Conservation (phyloP, 2,888 invertebrate species). For the Thereva unica region DNA sequence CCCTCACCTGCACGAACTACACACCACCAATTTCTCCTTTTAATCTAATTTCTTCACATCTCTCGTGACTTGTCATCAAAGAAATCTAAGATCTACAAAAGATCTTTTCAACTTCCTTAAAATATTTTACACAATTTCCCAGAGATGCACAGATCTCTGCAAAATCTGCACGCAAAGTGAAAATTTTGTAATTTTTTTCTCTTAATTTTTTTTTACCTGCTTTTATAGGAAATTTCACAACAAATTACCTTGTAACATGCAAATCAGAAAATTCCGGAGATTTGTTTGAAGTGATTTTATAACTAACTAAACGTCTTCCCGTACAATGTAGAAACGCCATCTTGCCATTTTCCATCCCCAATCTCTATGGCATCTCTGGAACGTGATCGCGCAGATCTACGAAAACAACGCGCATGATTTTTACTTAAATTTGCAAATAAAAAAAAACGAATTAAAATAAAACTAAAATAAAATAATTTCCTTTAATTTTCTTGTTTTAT, state of each 20-base stretch:
- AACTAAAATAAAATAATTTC: not conserved
- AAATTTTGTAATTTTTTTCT: conserved; percentile 9
- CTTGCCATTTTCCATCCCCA: conserved; percentile 22
- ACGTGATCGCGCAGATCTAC: conserved; percentile 29
- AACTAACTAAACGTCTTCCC: not conserved
- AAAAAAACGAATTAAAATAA: conserved; percentile 21
- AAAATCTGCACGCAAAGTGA: conserved; percentile 10
- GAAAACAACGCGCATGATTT: conserved; percentile 25
- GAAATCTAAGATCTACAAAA: no score
- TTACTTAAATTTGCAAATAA: conserved; percentile 26
- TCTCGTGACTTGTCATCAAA: no score
- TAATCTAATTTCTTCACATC: no score
- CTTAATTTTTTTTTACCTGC: not conserved
- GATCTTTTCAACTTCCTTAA: no score
- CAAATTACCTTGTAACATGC: conserved; percentile 34
- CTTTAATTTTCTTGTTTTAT: not conserved
- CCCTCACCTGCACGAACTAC: no score
- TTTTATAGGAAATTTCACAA: conserved; percentile 7
- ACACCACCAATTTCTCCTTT: no score
- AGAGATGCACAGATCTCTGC: no score
- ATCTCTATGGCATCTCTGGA: conserved; percentile 13
- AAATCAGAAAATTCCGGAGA: conserved; percentile 28
- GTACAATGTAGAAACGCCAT: conserved; percentile 6
- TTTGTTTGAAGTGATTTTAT: conserved; percentile 9
- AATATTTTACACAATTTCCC: no score